phyloP scores from a whole-genome alignment of 1,140 invertebrate genomes.

The Dolichoris vasculosae region DNA sequence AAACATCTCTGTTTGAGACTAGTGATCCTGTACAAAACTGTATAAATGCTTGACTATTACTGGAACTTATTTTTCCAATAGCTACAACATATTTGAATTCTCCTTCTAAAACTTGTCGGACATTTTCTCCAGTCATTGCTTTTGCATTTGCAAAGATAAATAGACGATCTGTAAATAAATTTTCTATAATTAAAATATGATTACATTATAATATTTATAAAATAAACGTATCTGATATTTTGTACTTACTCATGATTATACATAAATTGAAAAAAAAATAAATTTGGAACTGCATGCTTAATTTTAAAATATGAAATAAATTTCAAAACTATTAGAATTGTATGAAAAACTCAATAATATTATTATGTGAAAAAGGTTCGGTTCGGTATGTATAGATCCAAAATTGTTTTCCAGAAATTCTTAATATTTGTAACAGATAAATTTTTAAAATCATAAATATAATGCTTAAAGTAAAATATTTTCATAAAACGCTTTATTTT shows the following conservation, averaged over 20 bases:
- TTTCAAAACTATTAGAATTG: not conserved
- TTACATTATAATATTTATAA: no score
- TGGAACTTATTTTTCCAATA: not conserved
- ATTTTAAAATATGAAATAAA: not conserved
- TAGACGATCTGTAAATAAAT: not conserved
- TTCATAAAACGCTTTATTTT: no score
- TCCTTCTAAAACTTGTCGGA: not conserved
- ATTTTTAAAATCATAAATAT: no score
- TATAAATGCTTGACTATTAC: not conserved
- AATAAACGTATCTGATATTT: not conserved
- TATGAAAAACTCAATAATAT: no score
- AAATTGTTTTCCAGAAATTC: no score
- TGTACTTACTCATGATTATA: not conserved
- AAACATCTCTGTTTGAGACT: not conserved
- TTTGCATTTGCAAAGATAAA: not conserved
- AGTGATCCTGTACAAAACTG: not conserved
- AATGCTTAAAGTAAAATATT: no score
- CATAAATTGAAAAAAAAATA: not conserved
- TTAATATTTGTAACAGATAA: no score
- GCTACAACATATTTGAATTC: not conserved
- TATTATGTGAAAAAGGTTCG: no score
- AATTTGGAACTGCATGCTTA: not conserved
- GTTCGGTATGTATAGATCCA: no score
- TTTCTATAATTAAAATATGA: no score
- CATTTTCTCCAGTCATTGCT: not conserved